Conservation (phyloP, 2,888 invertebrate species). For the Dysmachus trigonus region DNA sequence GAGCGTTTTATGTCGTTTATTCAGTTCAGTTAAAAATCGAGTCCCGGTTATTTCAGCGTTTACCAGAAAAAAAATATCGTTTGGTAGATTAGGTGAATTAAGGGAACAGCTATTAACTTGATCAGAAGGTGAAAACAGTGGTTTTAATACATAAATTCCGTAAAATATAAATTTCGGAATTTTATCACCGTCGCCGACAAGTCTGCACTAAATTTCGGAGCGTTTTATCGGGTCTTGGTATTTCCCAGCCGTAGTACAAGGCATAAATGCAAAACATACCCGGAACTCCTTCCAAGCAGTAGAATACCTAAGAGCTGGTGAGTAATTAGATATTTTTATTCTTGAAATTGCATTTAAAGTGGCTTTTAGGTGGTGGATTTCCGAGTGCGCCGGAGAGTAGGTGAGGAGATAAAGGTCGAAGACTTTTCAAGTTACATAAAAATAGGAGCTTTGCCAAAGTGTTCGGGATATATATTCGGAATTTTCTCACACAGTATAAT, state of each 20-base stretch:
- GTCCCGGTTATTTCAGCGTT: constrained; percentile 34
- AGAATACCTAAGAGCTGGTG: neutral
- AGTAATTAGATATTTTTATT: constrained; percentile 1
- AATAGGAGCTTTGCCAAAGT: neutral
- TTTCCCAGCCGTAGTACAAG: neutral
- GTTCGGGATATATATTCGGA: neutral
- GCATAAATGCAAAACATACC: neutral
- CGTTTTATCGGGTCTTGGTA: neutral
- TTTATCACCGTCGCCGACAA: constrained; percentile 17
- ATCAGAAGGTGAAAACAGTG: neutral
- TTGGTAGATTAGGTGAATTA: neutral
- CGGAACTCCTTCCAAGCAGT: neutral
- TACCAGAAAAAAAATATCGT: neutral
- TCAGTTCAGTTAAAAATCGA: constrained; percentile 29
- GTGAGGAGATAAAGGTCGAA: constrained; percentile 25
- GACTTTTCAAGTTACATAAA: constrained; percentile 36
- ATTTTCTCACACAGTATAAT: neutral
- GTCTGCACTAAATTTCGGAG: neutral
- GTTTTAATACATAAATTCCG: neutral
- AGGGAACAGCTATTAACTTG: neutral
- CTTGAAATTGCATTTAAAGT: neutral
- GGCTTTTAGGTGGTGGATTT: neutral
- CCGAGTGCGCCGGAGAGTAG: neutral
- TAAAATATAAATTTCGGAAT: neutral
- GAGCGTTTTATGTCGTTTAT: constrained; percentile 14